Evolutionary conservation across 2,113 vertebrate genomes (phyloP).

Genomic region (Pterocles orientalis): DNA sequence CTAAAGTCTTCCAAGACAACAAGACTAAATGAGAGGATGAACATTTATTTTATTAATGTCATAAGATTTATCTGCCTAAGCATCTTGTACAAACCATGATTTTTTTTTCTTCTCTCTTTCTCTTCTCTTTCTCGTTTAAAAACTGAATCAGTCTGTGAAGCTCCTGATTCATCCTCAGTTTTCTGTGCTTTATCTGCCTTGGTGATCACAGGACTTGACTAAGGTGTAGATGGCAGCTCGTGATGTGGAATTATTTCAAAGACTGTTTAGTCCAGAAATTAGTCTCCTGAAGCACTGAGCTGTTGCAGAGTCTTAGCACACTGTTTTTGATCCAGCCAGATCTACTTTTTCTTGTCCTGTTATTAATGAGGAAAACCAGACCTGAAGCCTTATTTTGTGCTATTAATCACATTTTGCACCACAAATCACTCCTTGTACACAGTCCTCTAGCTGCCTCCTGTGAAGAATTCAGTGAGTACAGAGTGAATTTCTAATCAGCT

Average conservation of each 20-base stretch:
- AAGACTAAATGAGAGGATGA: background rate
- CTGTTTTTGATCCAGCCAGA: background rate
- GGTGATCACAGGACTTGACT: background rate
- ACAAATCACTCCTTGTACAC: background rate
- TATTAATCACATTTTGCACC: slow-evolving; percentile 42
- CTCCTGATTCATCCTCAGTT: background rate
- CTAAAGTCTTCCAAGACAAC: background rate
- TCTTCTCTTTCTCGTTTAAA: background rate
- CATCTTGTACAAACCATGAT: background rate
- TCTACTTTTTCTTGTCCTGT: background rate
- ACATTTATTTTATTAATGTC: background rate
- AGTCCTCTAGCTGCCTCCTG: slow-evolving; percentile 32
- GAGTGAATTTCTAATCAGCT: slow-evolving; percentile 53
- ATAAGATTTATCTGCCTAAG: background rate
- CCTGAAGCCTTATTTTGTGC: slow-evolving; percentile 7
- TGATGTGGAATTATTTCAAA: background rate
- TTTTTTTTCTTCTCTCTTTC: background rate
- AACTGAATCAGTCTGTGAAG: background rate
- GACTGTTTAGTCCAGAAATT: background rate
- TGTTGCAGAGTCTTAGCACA: background rate
- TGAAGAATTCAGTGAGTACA: background rate
- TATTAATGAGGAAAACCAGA: slow-evolving; percentile 43
- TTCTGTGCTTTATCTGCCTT: background rate
- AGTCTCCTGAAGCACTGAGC: background rate
- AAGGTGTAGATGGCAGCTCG: background rate